Evolutionary conservation across 1,140 invertebrate genomes (phyloP), one percentile per base, ranked within the genome.

Genomic region (Capitella teleta): DNA sequence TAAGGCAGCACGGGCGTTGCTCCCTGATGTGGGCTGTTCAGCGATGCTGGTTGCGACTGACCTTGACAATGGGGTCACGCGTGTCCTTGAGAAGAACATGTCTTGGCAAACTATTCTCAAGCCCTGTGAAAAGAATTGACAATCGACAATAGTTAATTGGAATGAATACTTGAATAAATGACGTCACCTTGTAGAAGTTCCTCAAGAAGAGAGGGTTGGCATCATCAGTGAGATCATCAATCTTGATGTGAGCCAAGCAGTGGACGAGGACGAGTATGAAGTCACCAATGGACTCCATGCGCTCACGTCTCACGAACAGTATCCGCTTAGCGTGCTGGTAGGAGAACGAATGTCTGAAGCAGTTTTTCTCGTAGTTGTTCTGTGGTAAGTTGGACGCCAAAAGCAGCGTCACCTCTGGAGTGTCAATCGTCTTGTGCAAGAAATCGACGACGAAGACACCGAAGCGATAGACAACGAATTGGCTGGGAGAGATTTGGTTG

Each of bases 31-130:
- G n/a, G 56, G 10, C 16, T 36, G 45, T 16, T 32, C 28, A 32
- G 28, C n/a, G 19, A 36, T 47, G 21, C 45, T 16, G 18, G 45
- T 18, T 3, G 28, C 28, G 8, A 3, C 25, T 2, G 30, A 57
- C 46, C 12, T 55, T 36, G n/a, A n/a, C n/a, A n/a, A n/a, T 6
- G 56, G 49, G 30, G 58, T 59, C 52, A 52, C 56, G 21, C 59
- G 55, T 28, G 66, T 55, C 21, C 66, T 54, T 24, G 66, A 66
- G 60, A 68, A 68, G 64, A 68, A 68, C 66, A 68, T 66, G 52
- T 68, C 66, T 45, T 66, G 64, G 46, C 66, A 68, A n/a, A 67
- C 59, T 23, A 62, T 57, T 42, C 58, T 60, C 47, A 68, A 51
- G 34, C 58, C 61, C 66, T 68, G 24, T 19, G 23, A 43, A 24